A percentile compares a stretch with the other conserved stretches of the same genome.
Conservation (phyloP, 2,797 vertebrate genomes). For the Malurus leucopterus region DNA sequence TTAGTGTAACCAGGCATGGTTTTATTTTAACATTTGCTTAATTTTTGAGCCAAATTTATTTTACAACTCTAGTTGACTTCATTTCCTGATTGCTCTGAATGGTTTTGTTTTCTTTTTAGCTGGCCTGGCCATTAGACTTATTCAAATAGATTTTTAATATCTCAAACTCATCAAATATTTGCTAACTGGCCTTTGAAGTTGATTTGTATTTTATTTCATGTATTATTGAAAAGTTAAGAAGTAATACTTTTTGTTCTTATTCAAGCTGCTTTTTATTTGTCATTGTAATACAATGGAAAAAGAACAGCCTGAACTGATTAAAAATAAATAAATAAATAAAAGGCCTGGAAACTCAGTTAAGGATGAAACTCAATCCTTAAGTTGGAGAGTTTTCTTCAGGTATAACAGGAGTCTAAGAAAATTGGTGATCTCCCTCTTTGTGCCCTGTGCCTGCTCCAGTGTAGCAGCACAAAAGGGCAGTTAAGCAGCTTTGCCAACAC, state of each 20-base stretch:
- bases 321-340: conserved; percentile 65
- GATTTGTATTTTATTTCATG: conserved; percentile 52
- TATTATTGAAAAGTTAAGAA: conserved; percentile 50
- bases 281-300: conserved; percentile 45
- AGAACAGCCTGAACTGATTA: conserved; percentile 53
- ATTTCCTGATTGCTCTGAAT: conserved; percentile 56
- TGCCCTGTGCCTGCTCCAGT: neutral
- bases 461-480: neutral
- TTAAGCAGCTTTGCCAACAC: neutral
- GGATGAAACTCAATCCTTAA: conserved; percentile 27
- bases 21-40: conserved; percentile 68
- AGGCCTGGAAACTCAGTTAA: conserved; percentile 41
- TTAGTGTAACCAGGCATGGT: conserved; percentile 62
- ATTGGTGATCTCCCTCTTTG: neutral
- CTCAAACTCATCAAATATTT: conserved; percentile 51
- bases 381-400: conserved; percentile 15
- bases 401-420: neutral
- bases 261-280: conserved; percentile 60
- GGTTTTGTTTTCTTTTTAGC: conserved; percentile 50
- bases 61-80: conserved; percentile 62
- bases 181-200: conserved; percentile 53
- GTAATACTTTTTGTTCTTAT: conserved; percentile 45
- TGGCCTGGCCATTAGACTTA: conserved; percentile 40
- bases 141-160: conserved; percentile 56
- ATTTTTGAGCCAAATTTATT: conserved; percentile 66